Conservation (phyloP, 64 coral and sea anemone genomes). For the Anthopleura sola region DNA sequence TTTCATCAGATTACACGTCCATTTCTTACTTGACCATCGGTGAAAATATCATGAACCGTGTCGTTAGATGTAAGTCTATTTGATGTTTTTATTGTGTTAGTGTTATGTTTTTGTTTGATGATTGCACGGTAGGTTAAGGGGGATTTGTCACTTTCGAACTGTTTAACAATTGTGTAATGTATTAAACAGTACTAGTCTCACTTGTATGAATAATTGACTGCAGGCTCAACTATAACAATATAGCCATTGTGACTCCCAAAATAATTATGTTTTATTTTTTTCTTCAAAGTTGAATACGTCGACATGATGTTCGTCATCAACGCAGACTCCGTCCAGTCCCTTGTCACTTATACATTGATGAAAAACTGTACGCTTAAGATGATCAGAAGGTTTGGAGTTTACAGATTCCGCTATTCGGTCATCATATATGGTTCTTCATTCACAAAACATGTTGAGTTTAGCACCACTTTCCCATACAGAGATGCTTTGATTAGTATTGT, state of each 20-base stretch:
- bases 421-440: conserved; percentile 31
- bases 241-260: too few species aligned
- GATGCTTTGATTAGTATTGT: background rate
- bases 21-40: conserved; percentile 1
- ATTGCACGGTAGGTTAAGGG: background rate
- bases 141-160: too few species aligned
- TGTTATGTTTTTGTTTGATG: background rate
- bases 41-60: conserved; percentile 12
- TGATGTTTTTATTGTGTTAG: background rate
- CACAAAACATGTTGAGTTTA: conserved; percentile 13
- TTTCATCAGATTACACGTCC: conserved; percentile 18
- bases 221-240: too few species aligned
- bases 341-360: conserved; percentile 21
- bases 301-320: conserved; percentile 49
- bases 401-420: conserved; percentile 31
- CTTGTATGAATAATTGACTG: too few species aligned
- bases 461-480: conserved; percentile 23
- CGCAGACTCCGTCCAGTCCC: conserved; percentile 12
- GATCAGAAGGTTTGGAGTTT: conserved; percentile 32
- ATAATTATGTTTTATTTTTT: too few species aligned
- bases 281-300: conserved; percentile 8
- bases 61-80: background rate
- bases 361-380: conserved; percentile 19
- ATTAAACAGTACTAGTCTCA: too few species aligned
- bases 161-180: too few species aligned